Evolutionary conservation across 2,888 invertebrate species (phyloP).

Genomic region (Perizoma flavofasciatum): DNA sequence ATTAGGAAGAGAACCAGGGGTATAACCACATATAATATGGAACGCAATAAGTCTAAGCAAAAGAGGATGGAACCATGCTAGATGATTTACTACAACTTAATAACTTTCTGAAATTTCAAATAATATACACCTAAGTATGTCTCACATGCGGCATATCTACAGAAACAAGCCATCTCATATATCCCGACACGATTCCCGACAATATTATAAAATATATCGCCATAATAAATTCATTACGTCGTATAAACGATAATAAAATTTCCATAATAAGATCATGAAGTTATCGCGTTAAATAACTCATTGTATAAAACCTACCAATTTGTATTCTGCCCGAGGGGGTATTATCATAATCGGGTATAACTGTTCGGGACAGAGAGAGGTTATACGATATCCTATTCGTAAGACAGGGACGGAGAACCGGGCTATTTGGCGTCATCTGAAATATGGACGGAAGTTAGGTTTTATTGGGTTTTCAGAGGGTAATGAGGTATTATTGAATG

Average conservation of each 20-base stretch:
- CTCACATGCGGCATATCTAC: conserved; percentile 13
- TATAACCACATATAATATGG: too few species aligned
- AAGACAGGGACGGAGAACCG: conserved; percentile 40
- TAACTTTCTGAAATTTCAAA: conserved; percentile 16
- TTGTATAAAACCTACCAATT: conserved; percentile 78
- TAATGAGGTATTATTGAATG: conserved; percentile 47
- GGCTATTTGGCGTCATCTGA: conserved; percentile 49
- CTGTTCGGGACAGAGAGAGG: conserved; percentile 44
- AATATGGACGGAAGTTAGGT: conserved; percentile 62
- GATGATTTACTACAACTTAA: conserved; percentile 14
- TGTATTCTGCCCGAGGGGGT: conserved; percentile 66
- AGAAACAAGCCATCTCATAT: conserved; percentile 23
- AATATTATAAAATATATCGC: conserved; percentile 38
- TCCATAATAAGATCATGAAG: conserved; percentile 56
- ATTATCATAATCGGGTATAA: conserved; percentile 72
- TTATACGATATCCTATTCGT: conserved; percentile 28
- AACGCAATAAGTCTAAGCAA: too few species aligned
- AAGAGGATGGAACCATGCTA: neutral
- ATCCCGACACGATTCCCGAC: conserved; percentile 21
- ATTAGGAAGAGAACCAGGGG: too few species aligned
- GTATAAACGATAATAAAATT: conserved; percentile 46
- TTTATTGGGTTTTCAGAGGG: conserved; percentile 63
- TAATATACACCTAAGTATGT: conserved; percentile 13
- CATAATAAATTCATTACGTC: conserved; percentile 45
- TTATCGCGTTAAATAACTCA: conserved; percentile 71